These are phyloP conservation scores for Morone saxatilis DNA, from an alignment of 2,113 vertebrate species.

Conservation along the genomic window DNA sequence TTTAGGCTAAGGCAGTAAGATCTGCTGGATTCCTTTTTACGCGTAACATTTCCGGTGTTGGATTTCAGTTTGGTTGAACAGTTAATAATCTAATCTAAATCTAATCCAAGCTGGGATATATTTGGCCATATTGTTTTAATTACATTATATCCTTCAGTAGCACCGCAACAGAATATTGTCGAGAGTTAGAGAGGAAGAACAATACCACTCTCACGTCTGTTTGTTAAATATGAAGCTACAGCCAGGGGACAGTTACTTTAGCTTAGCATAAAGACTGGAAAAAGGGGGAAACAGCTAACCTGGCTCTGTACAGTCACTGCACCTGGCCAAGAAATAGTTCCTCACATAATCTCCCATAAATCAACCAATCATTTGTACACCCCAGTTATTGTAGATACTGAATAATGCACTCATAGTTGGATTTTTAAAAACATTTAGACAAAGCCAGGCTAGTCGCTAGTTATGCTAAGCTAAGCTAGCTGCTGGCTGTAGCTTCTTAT, in stretches of 20 bases:
- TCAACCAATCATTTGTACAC: neutral
- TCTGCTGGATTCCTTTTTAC: slow-evolving; percentile 15
- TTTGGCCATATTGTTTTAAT: neutral
- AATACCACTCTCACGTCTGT: neutral
- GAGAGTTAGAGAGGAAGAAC: neutral
- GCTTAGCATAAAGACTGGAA: neutral
- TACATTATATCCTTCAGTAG: neutral
- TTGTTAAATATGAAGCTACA: neutral
- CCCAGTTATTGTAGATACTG: neutral
- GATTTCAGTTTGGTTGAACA: neutral
- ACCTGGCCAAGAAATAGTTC: neutral
- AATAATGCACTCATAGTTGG: neutral
- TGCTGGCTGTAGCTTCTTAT: neutral
- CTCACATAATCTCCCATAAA: neutral
- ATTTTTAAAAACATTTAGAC: neutral
- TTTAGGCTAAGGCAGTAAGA: neutral
- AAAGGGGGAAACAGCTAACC: neutral
- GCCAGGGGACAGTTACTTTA: neutral
- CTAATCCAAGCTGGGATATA: neutral
- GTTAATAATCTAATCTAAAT: neutral
- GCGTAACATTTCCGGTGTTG: too few relatives aligned
- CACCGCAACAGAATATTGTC: neutral
- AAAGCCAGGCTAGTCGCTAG: neutral
- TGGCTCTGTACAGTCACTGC: neutral
- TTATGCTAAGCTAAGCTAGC: neutral